Conservation (phyloP, 2,113 vertebrate genomes). For the Chaetura pelagica region DNA sequence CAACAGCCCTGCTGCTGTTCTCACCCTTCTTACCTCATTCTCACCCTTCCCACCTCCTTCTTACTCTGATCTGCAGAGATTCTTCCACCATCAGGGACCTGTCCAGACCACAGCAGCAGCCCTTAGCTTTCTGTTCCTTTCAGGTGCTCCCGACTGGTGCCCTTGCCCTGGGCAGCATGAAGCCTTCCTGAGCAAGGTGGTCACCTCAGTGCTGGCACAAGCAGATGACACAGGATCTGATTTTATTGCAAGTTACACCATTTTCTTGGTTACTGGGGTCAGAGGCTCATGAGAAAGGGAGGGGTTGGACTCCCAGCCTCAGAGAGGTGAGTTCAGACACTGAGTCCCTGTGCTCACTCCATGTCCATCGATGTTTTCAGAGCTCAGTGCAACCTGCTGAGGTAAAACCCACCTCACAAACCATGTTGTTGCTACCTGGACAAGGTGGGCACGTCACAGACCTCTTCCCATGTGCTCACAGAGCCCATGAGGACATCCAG, state of each 20-base stretch:
- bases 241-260: background rate
- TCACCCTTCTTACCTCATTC: background rate
- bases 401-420: background rate
- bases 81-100: background rate
- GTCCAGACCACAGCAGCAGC: background rate
- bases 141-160: background rate
- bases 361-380: background rate
- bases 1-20: background rate
- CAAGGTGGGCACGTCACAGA: background rate
- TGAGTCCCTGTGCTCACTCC: background rate
- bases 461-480: background rate
- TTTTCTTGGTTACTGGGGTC: background rate
- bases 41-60: background rate
- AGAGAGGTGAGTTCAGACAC: background rate
- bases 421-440: accelerated
- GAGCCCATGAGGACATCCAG: background rate
- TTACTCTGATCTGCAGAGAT: background rate
- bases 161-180: background rate
- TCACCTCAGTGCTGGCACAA: background rate
- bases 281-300: background rate
- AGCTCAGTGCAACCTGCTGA: background rate
- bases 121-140: background rate
- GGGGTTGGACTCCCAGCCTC: background rate
- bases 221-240: background rate
- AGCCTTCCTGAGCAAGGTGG: background rate